Base-by-base conservation (phyloP, 2,797 vertebrate species). In the Darevskia nairensis region DNA sequence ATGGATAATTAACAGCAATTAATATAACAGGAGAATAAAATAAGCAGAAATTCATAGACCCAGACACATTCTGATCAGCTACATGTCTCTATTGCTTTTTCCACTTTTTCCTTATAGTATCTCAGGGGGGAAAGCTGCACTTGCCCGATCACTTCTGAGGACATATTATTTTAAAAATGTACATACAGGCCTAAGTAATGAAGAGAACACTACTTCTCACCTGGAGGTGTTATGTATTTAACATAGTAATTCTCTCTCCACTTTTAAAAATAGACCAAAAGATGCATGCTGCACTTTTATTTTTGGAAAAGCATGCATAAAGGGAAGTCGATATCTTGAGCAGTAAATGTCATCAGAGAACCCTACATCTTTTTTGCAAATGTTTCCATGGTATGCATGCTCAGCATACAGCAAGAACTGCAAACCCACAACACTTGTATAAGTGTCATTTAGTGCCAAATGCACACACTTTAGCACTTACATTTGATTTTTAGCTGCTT, bases 401-500 rank as follows among this genome's bases (percentile, higher is more conserved):
- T 85, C 66, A 76, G 29, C 17, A 46, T 76, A 64, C 3, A 25
- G 27, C 8, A 27, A 46, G 13, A 21, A 29, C 35, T 85, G 8
- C 11, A 64, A 59, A 44, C 3, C 35, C 25, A 79, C 35, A 86
- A 15, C 27, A 39, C 13, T 15, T 46, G 3, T 29, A 21, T 8
- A 46, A 35, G 27, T 75, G 44, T 92, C 21, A 69, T 9, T 23
- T 35, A 21, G 46, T 25, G 69, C 91, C 92, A 82, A 82, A 93
- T 93, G 89, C 92, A 86, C 10, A 9, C 25, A 41, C 71, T 29
- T 85, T 75, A 66, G 23, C 89, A 97, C 98, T 98, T 98, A 99
- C 99, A 99, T 98, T 96, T 99, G 98, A 95, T 98, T 99, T 97
- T 99, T 99, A 95, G 98, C 98, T 75, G 99, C 98, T 98, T 99